Evolutionary conservation across 2,113 vertebrate genomes (phyloP).

Genomic region (Malurus melanocephalus): DNA sequence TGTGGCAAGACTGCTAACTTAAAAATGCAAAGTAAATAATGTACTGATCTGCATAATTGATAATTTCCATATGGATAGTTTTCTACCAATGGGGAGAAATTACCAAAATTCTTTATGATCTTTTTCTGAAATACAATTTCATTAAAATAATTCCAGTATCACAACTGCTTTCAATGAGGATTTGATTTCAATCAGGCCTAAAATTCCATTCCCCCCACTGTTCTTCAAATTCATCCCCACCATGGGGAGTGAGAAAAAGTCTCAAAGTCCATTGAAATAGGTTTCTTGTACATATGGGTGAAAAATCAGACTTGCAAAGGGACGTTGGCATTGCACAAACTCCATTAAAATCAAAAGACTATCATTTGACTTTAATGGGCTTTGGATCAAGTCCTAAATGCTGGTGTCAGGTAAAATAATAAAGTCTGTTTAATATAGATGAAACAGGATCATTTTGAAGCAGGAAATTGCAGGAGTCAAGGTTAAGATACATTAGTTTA

Average conservation of each 20-base stretch:
- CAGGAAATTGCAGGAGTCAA: slow-evolving; percentile 28
- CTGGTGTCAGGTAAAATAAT: neutral
- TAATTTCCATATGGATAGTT: slow-evolving; percentile 46
- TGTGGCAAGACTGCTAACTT: slow-evolving; percentile 18
- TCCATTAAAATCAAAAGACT: slow-evolving; percentile 22
- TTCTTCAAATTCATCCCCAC: neutral
- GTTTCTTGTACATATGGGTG: slow-evolving; percentile 29
- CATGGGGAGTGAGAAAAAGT: neutral
- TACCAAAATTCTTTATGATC: slow-evolving; percentile 19
- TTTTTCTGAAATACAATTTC: neutral
- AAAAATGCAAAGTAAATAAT: slow-evolving; percentile 45
- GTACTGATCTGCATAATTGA: slow-evolving; percentile 28
- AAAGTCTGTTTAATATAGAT: neutral
- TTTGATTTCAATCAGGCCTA: slow-evolving; percentile 41
- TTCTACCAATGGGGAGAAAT: slow-evolving; percentile 64
- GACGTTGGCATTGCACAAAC: neutral
- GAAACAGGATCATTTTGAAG: neutral
- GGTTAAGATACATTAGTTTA: neutral
- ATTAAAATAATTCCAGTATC: neutral
- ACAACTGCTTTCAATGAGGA: slow-evolving; percentile 1
- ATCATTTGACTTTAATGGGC: slow-evolving; percentile 17
- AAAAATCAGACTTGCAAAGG: neutral
- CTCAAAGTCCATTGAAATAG: slow-evolving; percentile 35
- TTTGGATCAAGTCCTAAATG: slow-evolving; percentile 5
- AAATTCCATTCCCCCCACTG: neutral